Conservation (phyloP, 2,888 invertebrate genomes). For the Dynastes tityus region DNA sequence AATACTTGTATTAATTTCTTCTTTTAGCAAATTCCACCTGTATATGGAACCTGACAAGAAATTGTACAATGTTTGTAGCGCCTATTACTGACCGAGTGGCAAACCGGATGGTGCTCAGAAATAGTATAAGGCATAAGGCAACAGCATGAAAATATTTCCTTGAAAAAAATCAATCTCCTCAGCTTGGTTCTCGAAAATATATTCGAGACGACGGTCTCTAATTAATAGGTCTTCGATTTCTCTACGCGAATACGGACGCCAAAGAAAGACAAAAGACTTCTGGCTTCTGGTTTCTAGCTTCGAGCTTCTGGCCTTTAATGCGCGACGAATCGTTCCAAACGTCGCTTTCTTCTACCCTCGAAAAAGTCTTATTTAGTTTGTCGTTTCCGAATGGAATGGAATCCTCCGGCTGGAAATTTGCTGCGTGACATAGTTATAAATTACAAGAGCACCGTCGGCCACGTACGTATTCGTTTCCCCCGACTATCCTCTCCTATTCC, state of each 20-base stretch:
- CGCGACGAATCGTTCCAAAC: slow-evolving; percentile 22
- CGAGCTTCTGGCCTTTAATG: slow-evolving; percentile 20
- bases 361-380: slow-evolving; percentile 46
- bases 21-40: too few species aligned
- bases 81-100: too few species aligned
- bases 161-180: too few species aligned
- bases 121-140: too few species aligned
- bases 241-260: neutral
- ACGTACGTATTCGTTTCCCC: neutral
- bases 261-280: neutral
- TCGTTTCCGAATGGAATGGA: slow-evolving; percentile 43
- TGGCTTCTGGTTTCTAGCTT: too few species aligned
- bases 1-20: too few species aligned
- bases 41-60: too few species aligned
- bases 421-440: slow-evolving; percentile 45
- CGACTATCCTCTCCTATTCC: too few species aligned
- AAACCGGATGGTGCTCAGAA: too few species aligned
- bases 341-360: neutral
- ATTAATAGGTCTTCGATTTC: slow-evolving; percentile 24
- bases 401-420: slow-evolving; percentile 44
- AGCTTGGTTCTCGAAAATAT: too few species aligned
- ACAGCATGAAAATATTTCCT: too few species aligned
- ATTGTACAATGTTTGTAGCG: too few species aligned
- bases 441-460: slow-evolving; percentile 39
- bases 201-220: neutral